Evolutionary conservation across 2,888 invertebrate species (phyloP), one percentile per base, ranked within the genome.

Genomic region (Meiosimyza platycephala): DNA sequence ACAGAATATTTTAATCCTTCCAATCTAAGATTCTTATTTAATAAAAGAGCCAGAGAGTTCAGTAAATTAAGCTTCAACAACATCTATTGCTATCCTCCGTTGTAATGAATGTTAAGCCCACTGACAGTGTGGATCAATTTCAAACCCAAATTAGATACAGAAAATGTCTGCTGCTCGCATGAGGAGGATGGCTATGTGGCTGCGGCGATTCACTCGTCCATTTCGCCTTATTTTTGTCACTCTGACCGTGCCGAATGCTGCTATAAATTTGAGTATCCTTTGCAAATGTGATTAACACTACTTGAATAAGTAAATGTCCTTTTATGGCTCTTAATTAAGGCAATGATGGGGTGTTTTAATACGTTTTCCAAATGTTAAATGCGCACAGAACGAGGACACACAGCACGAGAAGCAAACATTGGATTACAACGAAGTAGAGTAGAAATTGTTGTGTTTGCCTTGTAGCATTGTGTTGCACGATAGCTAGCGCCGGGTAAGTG

Each of bases 271-370:
- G 64, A 47, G 72, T 72, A 74, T 67, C 72, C 60, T 73, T 76
- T 72, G 76, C 72, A 76, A 78, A 77, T 76, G 77, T 75, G 77
- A 77, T 76, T 78, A 77, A 83, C 84, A 84, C 82, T 77, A 75
- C 40, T 40, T 9, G 62, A 72, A 71, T 83, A 82, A 83, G 84
- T 83, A 85, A 85, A 85, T 85, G 85, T 82, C 83, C 83, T 85
- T 84, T 85, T 84, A 85, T 85, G 83, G 85, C 83, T 85, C 86
- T 86, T 85, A 85, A 85, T 85, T 85, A 85, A 85, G 86, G 85
- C 85, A 81, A 83, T 85, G 85, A 85, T 85, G 84, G 85, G 85
- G 85, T 84, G 86, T 84, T 85, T 84, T 85, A 85, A 85, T 86
- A 85, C 86, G 83, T 85, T 85, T 84, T 83, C 81, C 81, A 83